phyloP scores from a whole-genome alignment of 2,888 invertebrate genomes.

The Megalurothrips usitatus region DNA sequence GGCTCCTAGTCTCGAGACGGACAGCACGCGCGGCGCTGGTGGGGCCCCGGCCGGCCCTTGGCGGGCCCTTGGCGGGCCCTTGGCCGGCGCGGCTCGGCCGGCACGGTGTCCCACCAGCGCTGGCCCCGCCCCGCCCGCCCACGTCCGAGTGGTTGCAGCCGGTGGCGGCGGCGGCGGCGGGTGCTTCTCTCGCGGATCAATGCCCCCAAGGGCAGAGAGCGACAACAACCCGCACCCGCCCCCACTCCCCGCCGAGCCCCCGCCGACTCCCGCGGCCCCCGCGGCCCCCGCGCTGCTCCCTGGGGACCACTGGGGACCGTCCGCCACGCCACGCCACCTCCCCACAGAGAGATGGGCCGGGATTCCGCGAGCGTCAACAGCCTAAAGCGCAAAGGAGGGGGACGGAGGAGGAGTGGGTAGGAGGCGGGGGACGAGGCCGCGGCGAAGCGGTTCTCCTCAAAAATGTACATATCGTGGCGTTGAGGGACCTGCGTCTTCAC shows the following conservation, averaged over 20 bases:
- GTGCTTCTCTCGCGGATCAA: slow-evolving; percentile 17
- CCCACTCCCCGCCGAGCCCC: not conserved
- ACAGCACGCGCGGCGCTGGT: no score
- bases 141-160: not conserved
- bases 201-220: slow-evolving; percentile 23
- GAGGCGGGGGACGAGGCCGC: not conserved
- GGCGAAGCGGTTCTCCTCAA: no score
- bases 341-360: not conserved
- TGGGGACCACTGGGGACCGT: no score
- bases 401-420: not conserved
- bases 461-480: no score
- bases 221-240: slow-evolving; percentile 9
- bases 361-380: not conserved
- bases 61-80: no score
- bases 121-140: not conserved
- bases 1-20: no score
- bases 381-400: not conserved
- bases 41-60: no score
- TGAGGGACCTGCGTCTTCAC: no score
- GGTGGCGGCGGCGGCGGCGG: not conserved
- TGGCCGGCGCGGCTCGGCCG: no score
- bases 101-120: not conserved
- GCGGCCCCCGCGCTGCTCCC: no score
- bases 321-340: no score
- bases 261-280: not conserved